These are phyloP conservation scores for Erethizon dorsatum DNA, from an alignment of 2,797 vertebrate species.

Conservation along the genomic window DNA sequence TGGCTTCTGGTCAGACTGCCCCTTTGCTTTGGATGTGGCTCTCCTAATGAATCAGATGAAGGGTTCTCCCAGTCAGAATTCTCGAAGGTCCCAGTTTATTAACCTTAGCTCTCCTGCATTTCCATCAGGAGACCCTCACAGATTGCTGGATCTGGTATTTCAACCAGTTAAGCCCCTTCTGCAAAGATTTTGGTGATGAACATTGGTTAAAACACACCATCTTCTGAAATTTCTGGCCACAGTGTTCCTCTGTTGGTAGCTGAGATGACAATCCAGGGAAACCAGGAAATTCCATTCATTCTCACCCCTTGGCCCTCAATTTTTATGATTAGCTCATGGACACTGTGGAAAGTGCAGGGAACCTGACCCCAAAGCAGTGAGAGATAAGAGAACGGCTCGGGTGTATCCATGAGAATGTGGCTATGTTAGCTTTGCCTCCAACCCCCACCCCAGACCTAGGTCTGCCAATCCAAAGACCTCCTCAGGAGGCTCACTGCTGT, in stretches of 20 bases:
- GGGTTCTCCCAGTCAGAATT: not conserved
- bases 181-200: not conserved
- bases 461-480: not conserved
- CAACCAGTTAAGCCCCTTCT: not conserved
- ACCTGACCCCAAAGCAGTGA: not conserved
- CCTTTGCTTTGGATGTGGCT: not conserved
- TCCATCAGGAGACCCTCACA: not conserved
- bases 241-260: not conserved
- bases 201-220: not conserved
- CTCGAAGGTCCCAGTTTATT: rapidly evolving
- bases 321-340: not conserved
- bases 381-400: not conserved
- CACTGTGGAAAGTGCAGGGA: not conserved
- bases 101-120: not conserved
- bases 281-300: not conserved
- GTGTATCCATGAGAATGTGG: too few relatives aligned
- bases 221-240: not conserved
- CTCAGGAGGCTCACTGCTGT: rapidly evolving
- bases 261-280: not conserved
- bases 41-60: not conserved
- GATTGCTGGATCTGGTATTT: not conserved
- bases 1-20: not conserved
- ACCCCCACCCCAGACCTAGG: not conserved
- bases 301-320: not conserved
- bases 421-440: not conserved